Evolutionary conservation across 2,888 invertebrate species (phyloP).

Genomic region (Acrobasis suavella): DNA sequence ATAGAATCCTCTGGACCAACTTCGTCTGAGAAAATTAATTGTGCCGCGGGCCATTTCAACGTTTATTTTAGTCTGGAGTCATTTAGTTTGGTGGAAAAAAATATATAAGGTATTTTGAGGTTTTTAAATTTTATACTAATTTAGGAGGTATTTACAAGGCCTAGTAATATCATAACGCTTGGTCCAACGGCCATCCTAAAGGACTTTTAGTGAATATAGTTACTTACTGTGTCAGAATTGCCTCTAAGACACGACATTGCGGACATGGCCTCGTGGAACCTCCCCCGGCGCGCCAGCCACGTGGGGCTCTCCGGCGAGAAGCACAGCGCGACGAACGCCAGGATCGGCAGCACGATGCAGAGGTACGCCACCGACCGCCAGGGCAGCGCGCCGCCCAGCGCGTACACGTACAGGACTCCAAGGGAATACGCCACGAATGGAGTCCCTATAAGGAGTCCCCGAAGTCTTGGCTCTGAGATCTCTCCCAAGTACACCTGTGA

Average conservation of each 20-base stretch:
- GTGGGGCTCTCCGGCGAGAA: slow-evolving; percentile 89
- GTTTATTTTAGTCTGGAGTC: too few relatives aligned
- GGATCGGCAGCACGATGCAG: slow-evolving; percentile 82
- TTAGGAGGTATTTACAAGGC: too few relatives aligned
- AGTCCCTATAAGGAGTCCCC: slow-evolving; percentile 86
- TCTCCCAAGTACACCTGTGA: slow-evolving; percentile 88
- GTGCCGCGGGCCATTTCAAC: too few relatives aligned
- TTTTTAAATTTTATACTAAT: too few relatives aligned
- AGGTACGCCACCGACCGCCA: slow-evolving; percentile 88
- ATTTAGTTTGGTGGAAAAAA: too few relatives aligned
- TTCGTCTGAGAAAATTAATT: too few relatives aligned
- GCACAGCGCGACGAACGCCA: slow-evolving; percentile 83
- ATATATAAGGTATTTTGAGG: too few relatives aligned
- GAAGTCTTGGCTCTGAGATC: slow-evolving; percentile 87
- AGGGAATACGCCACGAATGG: slow-evolving; percentile 89
- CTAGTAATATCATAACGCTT: too few relatives aligned
- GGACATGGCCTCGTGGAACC: slow-evolving; percentile 78
- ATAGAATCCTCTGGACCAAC: too few relatives aligned
- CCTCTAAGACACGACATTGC: slow-evolving; percentile 84
- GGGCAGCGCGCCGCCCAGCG: slow-evolving; percentile 85
- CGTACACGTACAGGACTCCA: slow-evolving; percentile 88
- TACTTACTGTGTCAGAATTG: slow-evolving; percentile 79
- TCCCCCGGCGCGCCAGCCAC: slow-evolving; percentile 86
- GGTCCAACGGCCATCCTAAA: too few relatives aligned
- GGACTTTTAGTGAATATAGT: background rate